Percentiles rank a stretch among this genome's conserved stretches.
Conservation (phyloP, 2,888 invertebrate genomes). For the Anagyrus pseudococci region DNA sequence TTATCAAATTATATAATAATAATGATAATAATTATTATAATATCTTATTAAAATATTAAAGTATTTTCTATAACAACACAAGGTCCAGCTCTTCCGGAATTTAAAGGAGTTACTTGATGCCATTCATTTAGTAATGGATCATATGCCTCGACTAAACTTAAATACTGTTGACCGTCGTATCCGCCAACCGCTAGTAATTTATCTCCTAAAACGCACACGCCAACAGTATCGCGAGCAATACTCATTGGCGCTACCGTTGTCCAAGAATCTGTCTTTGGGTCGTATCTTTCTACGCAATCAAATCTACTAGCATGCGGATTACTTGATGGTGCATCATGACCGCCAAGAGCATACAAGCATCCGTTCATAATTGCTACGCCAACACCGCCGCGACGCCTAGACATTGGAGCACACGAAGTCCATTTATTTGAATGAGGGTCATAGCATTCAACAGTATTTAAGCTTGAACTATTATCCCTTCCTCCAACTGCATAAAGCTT, state of each 20-base stretch:
- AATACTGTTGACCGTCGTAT: constrained; percentile 88
- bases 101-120: constrained; percentile 76
- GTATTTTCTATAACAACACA: constrained; percentile 72
- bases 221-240: constrained; percentile 86
- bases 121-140: constrained; percentile 84
- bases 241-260: constrained; percentile 83
- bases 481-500: constrained; percentile 91
- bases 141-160: constrained; percentile 87
- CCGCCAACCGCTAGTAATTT: constrained; percentile 86
- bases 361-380: constrained; percentile 90
- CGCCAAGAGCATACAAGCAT: constrained; percentile 89
- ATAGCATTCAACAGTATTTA: constrained; percentile 86
- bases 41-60: constrained; percentile 26
- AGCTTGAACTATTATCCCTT: constrained; percentile 88
- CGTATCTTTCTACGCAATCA: constrained; percentile 86
- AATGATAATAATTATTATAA: constrained; percentile 20
- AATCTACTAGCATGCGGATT: constrained; percentile 83
- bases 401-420: constrained; percentile 88
- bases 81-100: constrained; percentile 86
- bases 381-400: constrained; percentile 81
- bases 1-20: no score
- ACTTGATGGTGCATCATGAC: constrained; percentile 91
- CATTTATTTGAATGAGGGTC: constrained; percentile 79
- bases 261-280: constrained; percentile 83
- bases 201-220: constrained; percentile 85